phyloP scores from a whole-genome alignment of 1,140 invertebrate genomes.

The Formica exsecta region DNA sequence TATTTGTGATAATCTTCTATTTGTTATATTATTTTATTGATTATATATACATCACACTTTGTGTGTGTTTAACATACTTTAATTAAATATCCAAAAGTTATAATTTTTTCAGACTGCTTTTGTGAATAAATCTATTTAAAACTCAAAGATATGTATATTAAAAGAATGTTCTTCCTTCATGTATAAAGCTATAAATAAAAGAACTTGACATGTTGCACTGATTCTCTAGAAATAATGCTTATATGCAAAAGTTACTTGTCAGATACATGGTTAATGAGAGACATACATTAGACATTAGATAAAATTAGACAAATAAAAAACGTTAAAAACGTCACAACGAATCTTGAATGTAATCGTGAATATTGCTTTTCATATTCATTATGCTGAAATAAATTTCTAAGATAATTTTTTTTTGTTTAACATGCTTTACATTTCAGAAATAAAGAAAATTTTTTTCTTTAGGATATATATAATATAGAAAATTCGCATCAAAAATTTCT shows the following conservation, averaged over 20 bases:
- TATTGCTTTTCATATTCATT: neutral
- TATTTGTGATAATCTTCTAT: constrained; percentile 15
- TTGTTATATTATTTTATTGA: constrained; percentile 25
- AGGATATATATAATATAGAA: neutral
- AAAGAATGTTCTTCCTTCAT: constrained; percentile 4
- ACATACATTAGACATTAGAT: neutral
- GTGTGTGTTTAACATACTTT: neutral
- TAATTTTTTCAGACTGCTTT: neutral
- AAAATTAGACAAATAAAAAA: constrained; percentile 18
- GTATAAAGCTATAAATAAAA: neutral
- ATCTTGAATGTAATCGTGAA: neutral
- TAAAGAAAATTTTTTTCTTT: neutral
- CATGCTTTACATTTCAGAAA: neutral
- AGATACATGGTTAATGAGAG: neutral
- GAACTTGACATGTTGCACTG: constrained; percentile 11
- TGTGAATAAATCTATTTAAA: neutral
- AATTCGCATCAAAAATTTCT: neutral
- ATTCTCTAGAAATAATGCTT: constrained; percentile 23
- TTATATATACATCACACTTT: constrained; percentile 11
- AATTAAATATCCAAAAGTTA: too few species aligned
- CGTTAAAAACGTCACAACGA: neutral
- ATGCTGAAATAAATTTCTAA: neutral
- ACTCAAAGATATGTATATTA: neutral
- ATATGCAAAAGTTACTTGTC: constrained; percentile 26
- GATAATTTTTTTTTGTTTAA: neutral